Base-by-base conservation (phyloP, 1,140 invertebrate genomes). In the Drosophila nigrodunni region DNA sequence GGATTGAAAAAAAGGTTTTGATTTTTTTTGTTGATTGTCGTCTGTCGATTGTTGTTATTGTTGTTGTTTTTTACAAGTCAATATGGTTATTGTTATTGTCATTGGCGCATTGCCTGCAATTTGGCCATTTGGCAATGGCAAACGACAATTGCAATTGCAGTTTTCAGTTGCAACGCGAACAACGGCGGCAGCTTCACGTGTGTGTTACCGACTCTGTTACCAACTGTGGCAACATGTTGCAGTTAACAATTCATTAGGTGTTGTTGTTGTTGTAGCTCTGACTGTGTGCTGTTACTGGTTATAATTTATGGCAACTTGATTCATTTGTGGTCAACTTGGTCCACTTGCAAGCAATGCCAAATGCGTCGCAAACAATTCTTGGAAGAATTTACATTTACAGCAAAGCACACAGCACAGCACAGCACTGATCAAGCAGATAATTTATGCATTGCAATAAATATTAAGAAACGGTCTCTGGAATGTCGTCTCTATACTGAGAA, bases 231-330 rank as follows among this genome's bases (percentile, higher is more conserved):
- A 75, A 72, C 77, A 79, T 79, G 77, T 77, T 66, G 74, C 82
- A 86, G 82, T 86, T 81, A 86, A 82, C 82, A 86, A 85, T 85
- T 85, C 82, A 85, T 85, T 86, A 85, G 78, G 82, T 85, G 82
- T 86, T 83, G 69, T 39, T 60, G 9, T 46, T 61, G 68, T 46
- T 61, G 75, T 52, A 58, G 70, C 25, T 62, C 50, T n/a, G 66
- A 46, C 7, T 54, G 74, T 30, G 7, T 44, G 73, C 15, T 57
- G 52, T 18, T 59, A 47, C 44, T 30, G 46, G 55, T 61, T 74
- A 66, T 78, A 78, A 86, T 81, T 85, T 85, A 85, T 86, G 82
- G 82, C 82, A 74, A 62, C 67, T 64, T 74, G 73, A 55, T 64
- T 60, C 57, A 57, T 49, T 77, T 21, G 46, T 70, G 79, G 68